These are phyloP conservation scores for Brachirus orientalis DNA, from an alignment of 2,113 vertebrate genomes.

Conservation along the genomic window DNA sequence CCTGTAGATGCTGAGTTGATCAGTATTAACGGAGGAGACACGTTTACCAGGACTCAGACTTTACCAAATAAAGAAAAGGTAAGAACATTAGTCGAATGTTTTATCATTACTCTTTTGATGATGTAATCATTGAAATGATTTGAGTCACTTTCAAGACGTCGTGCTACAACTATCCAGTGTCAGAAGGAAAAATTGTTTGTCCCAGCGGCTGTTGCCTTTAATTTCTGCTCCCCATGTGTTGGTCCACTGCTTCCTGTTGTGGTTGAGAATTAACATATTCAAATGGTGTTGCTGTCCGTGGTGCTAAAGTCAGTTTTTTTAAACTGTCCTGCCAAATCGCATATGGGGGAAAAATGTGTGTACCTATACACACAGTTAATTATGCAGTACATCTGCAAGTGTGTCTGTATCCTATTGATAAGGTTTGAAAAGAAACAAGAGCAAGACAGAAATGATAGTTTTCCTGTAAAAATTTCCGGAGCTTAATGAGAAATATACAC, in stretches of 20 bases:
- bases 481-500: too few relatives aligned
- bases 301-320: background rate
- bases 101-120: background rate
- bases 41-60: constrained; percentile 53
- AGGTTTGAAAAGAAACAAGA: too few relatives aligned
- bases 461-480: too few relatives aligned
- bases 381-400: background rate
- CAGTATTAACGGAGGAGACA: constrained; percentile 52
- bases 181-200: background rate
- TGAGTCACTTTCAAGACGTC: too few relatives aligned
- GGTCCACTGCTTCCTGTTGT: background rate
- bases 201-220: background rate
- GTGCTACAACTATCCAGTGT: too few relatives aligned
- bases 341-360: background rate
- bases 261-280: background rate
- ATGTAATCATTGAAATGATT: background rate
- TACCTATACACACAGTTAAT: too few relatives aligned
- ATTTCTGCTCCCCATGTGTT: background rate
- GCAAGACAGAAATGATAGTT: too few relatives aligned
- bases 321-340: background rate
- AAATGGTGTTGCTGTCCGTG: background rate
- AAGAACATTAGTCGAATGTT: constrained; percentile 4
- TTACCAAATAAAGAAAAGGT: constrained; percentile 65
- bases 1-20: constrained; percentile 47
- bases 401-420: too few relatives aligned